phyloP scores from a whole-genome alignment of 2,888 invertebrate genomes.

The Brachyopa scutellaris region DNA sequence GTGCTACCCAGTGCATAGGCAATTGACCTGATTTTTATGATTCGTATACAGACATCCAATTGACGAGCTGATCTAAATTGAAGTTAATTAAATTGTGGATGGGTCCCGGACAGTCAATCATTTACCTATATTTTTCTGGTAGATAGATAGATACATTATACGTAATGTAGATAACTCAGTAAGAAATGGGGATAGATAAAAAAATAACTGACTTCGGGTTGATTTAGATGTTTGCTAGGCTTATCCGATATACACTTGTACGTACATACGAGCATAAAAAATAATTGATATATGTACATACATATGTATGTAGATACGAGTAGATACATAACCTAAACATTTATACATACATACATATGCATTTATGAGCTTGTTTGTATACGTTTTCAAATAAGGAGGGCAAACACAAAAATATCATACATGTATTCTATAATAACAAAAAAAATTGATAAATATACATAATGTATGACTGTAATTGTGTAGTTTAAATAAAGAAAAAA shows the following conservation, averaged over 20 bases:
- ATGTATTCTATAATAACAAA: neutral
- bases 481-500: neutral
- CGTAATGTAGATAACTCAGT: neutral
- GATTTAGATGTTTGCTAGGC: neutral
- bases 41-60: constrained; percentile 27
- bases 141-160: neutral
- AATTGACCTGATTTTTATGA: constrained; percentile 64
- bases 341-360: no score
- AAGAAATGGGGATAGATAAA: neutral
- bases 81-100: constrained; percentile 56
- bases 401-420: neutral
- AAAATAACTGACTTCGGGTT: neutral
- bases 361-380: no score
- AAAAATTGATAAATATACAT: neutral
- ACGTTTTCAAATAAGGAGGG: neutral
- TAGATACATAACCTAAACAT: no score
- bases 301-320: no score
- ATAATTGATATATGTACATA: no score
- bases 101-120: neutral
- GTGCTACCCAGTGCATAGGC: constrained; percentile 39
- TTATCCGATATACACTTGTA: neutral
- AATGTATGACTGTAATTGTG: neutral
- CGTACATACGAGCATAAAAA: no score
- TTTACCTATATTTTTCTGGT: constrained; percentile 23
- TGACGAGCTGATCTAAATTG: constrained; percentile 53